A percentile compares a stretch with the other conserved stretches of the same genome.
These are phyloP conservation scores for Scolopax bukidnonensis DNA, from an alignment of 2,797 vertebrate species.

Conservation along the genomic window DNA sequence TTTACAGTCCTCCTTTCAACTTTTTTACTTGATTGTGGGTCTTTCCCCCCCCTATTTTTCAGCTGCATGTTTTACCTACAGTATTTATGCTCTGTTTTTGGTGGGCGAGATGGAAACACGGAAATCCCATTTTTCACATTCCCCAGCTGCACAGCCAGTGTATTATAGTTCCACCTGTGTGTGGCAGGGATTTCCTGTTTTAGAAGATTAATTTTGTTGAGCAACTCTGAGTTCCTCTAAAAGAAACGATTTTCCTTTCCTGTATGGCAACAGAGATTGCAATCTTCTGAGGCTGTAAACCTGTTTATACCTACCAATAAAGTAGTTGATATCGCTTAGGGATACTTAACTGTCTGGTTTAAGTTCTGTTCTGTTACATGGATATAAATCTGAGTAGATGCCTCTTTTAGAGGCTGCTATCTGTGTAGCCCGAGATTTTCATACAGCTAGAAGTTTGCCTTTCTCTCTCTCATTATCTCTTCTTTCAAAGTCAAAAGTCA, in stretches of 20 bases:
- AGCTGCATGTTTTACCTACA: background rate
- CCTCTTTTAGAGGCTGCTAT: background rate
- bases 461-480: background rate
- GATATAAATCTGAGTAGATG: background rate
- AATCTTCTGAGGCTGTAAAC: background rate
- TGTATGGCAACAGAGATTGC: background rate
- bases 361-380: background rate
- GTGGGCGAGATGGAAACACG: background rate
- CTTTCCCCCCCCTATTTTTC: background rate
- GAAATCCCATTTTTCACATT: constrained; percentile 35
- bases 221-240: constrained; percentile 51
- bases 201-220: constrained; percentile 51
- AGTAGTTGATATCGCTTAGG: background rate
- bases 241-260: constrained; percentile 46
- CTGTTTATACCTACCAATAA: background rate
- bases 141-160: background rate
- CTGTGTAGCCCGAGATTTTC: background rate
- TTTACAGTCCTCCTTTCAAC: background rate
- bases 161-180: constrained; percentile 31
- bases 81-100: background rate
- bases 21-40: background rate
- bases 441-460: background rate
- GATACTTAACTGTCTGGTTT: background rate
- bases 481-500: background rate
- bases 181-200: constrained; percentile 50